A percentile compares a stretch with the other conserved stretches of the same genome.
Conservation (phyloP, 2,797 vertebrate genomes). For the Decapterus maruadsi region DNA sequence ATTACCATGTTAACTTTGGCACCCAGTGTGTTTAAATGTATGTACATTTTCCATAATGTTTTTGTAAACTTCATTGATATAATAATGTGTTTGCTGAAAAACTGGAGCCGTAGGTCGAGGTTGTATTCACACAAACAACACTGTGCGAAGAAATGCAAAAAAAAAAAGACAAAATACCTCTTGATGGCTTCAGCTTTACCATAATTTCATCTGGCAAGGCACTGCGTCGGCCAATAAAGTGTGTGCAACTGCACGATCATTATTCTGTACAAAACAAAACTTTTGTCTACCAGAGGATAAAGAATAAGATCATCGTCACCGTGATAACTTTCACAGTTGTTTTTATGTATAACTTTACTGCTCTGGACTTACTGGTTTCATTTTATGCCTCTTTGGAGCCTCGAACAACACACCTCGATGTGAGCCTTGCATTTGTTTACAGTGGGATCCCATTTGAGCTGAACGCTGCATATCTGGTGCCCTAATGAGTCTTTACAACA, state of each 20-base stretch:
- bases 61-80: no score
- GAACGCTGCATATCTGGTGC: neutral
- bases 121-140: neutral
- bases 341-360: neutral
- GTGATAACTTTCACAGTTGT: neutral
- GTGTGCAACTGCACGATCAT: neutral
- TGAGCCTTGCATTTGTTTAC: constrained; percentile 1
- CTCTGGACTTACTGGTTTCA: neutral
- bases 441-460: neutral
- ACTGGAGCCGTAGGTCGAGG: neutral
- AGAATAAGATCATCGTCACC: neutral
- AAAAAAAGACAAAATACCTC: neutral
- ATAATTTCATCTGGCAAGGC: neutral
- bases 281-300: neutral
- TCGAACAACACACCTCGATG: neutral
- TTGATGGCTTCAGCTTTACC: neutral
- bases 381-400: neutral
- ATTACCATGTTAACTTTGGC: no score
- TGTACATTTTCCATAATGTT: no score
- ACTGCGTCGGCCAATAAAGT: neutral
- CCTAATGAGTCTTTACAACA: neutral
- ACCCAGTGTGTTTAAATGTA: no score
- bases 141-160: neutral
- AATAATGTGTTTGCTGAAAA: neutral
- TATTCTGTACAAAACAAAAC: neutral